Percentiles rank a stretch among this genome's conserved stretches.
These are phyloP conservation scores for Calliphora vicina DNA, from an alignment of 1,140 invertebrate genomes.

Conservation along the genomic window DNA sequence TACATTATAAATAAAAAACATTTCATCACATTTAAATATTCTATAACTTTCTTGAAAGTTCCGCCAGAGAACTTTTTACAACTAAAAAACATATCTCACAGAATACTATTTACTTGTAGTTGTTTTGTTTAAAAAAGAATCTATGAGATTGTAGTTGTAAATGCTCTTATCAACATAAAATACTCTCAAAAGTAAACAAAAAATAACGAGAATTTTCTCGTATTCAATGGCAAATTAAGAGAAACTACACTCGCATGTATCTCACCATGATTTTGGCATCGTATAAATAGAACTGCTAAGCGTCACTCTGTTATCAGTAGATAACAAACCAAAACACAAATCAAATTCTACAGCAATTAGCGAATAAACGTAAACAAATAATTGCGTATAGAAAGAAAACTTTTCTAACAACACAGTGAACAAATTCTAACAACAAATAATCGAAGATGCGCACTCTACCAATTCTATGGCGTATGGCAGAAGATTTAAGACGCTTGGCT, in stretches of 20 bases:
- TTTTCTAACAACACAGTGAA: background rate
- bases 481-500: conserved; percentile 53
- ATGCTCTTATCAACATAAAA: background rate
- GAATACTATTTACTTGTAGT: too few species aligned
- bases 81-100: background rate
- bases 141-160: background rate
- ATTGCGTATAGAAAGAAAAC: background rate
- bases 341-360: background rate
- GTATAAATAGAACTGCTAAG: background rate
- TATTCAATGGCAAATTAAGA: background rate
- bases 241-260: background rate
- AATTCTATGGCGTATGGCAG: conserved; percentile 55
- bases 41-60: background rate
- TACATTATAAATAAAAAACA: too few species aligned
- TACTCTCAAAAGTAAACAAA: background rate
- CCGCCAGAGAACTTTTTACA: background rate
- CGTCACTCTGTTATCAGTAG: background rate
- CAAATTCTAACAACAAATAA: background rate
- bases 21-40: background rate
- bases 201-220: background rate
- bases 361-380: background rate
- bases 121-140: too few species aligned
- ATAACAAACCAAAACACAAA: background rate
- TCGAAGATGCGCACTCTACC: conserved; percentile 53
- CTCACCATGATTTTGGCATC: background rate